Base-by-base conservation (phyloP, 2,888 invertebrate species). In the Eucriotettix oculatus region DNA sequence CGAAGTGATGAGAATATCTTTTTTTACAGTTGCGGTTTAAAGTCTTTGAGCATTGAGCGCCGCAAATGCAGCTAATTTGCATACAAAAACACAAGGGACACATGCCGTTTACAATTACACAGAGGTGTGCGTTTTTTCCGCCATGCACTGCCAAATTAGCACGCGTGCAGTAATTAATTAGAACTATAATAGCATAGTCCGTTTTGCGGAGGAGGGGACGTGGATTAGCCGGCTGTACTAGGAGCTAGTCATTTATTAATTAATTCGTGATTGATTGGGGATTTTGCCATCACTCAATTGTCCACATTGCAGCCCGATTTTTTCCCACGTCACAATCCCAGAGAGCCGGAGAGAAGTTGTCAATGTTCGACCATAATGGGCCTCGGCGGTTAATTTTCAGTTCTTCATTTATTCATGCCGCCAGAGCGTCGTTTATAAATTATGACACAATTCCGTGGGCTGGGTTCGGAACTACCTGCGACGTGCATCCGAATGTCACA, bases 241-340 rank as follows among this genome's bases (percentile, higher is more conserved):
- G 55, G 40, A 29, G 41, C 54, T 54, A 42, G 17, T 59, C 54
- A 59, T 59, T 59, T 59, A 59, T 59, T 59, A 54, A 59, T 59
- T 59, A 59, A 59, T 59, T 59, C 54, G 59, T 54, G 44, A 59
- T 59, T 54, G 59, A 59, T 59, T 55, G 59, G 40, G 55, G 55
- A 55, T 55, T 55, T 55, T 16, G 14, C 55, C 40, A 41, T 55
- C 55, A 41, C 55, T 55, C 55, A 55, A 55, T 55, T 54, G 54
- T 54, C 54, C 54, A 54, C 54, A 54, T 54, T 55, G 40, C 55
- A 55, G 42, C 55, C 40, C 41, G 29, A 55, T 14, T 55, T 55
- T 55, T 55, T 41, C 14, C 40, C 55, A n/a, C 55, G 29, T 55
- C 55, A 41, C 41, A n/a, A n/a, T 40, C n/a, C 55, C 55, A 29